Evolutionary conservation across 2,113 vertebrate genomes (phyloP).

Genomic region (Columba livia): DNA sequence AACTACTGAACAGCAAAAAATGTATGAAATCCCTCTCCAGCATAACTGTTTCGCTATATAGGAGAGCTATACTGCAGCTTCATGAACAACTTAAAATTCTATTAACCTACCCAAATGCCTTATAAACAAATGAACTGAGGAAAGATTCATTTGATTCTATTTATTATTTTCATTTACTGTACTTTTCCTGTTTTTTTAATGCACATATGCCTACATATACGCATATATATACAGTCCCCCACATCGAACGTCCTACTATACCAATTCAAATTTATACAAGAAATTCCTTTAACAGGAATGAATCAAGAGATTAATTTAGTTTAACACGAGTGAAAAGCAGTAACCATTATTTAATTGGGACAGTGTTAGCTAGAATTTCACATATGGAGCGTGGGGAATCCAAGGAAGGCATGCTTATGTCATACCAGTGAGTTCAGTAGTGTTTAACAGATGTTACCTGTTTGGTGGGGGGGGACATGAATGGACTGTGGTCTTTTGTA

Average conservation of each 20-base stretch:
- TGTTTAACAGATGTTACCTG: neutral
- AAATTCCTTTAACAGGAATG: neutral
- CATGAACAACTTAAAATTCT: neutral
- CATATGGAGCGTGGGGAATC: neutral
- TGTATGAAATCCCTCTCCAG: neutral
- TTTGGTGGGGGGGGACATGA: accelerated
- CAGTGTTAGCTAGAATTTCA: neutral
- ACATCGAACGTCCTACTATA: neutral
- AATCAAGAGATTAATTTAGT: neutral
- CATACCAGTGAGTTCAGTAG: neutral
- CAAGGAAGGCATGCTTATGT: neutral
- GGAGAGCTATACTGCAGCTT: neutral
- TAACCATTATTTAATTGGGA: neutral
- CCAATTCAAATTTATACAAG: neutral
- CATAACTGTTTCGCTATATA: neutral
- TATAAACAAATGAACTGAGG: neutral
- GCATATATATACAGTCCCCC: neutral
- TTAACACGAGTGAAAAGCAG: neutral
- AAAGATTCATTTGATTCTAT: neutral
- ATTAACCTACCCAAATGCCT: neutral
- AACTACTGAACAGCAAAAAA: neutral
- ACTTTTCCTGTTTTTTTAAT: neutral
- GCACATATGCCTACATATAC: neutral
- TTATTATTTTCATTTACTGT: neutral
- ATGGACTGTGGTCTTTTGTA: neutral